Evolutionary conservation across 2,797 vertebrate species (phyloP).

Genomic region (Halcyon chelicuti): DNA sequence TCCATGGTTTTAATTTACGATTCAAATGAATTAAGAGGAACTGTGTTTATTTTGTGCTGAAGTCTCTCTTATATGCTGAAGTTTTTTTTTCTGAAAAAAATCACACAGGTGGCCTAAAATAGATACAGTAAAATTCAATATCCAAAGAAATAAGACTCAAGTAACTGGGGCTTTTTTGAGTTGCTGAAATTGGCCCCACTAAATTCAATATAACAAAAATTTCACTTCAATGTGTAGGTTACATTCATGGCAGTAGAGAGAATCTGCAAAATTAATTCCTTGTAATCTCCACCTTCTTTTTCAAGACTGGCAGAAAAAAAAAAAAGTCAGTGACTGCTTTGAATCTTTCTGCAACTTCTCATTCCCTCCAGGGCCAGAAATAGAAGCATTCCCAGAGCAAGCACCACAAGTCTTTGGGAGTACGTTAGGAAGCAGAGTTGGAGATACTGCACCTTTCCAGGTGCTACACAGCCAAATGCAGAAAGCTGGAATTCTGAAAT

Average conservation of each 20-base stretch:
- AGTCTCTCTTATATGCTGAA: constrained; percentile 39
- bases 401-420: neutral
- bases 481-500: neutral
- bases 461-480: neutral
- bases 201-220: neutral
- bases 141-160: neutral
- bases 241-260: neutral
- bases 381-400: neutral
- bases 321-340: neutral
- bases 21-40: constrained; percentile 18
- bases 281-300: neutral
- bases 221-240: neutral
- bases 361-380: neutral
- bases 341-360: neutral
- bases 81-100: neutral
- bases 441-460: neutral
- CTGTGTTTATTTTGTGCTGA: constrained; percentile 50
- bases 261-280: neutral
- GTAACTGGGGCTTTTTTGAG: neutral
- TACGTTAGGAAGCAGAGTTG: neutral
- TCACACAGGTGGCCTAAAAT: neutral
- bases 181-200: neutral
- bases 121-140: neutral
- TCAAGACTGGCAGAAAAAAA: neutral
- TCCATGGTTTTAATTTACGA: neutral